Conservation (phyloP, 23 tunicate species). For the Halocynthia roretzi region DNA sequence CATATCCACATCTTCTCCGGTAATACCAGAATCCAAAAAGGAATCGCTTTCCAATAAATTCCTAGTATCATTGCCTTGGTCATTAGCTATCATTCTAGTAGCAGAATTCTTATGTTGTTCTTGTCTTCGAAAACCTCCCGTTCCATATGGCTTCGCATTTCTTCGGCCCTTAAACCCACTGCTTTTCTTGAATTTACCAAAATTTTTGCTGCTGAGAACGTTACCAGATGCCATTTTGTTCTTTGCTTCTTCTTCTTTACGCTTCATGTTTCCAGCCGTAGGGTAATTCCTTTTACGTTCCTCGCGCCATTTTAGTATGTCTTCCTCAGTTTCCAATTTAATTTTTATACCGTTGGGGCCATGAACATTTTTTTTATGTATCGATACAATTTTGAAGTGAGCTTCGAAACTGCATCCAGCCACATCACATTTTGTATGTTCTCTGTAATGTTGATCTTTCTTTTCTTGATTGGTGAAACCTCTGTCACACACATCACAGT, state of each 20-base stretch:
- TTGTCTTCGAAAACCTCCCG: not conserved
- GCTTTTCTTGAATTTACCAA: constrained; percentile 26
- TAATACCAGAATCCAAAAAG: not conserved
- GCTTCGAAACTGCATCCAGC: constrained; percentile 83
- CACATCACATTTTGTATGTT: constrained; percentile 67
- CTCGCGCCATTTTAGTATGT: constrained; percentile 68
- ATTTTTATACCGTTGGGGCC: constrained; percentile 46
- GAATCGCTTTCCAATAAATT: not conserved
- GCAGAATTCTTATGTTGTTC: not conserved
- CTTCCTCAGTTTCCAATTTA: constrained; percentile 59
- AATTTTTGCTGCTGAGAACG: constrained; percentile 38
- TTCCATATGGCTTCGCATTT: not conserved
- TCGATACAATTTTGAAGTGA: constrained; percentile 75
- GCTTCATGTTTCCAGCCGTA: constrained; percentile 29
- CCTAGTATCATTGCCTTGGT: not conserved
- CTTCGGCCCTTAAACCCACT: not conserved
- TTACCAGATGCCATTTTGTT: constrained; percentile 35
- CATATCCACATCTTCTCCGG: not conserved
- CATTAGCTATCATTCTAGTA: constrained; percentile 3
- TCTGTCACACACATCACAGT: constrained; percentile 87
- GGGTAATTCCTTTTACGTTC: constrained; percentile 82
- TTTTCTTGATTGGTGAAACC: constrained; percentile 70
- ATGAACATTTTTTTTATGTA: constrained; percentile 50
- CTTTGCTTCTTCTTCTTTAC: constrained; percentile 22
- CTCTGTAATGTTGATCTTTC: constrained; percentile 57